Evolutionary conservation across 1,140 invertebrate species (phyloP), one percentile per base, ranked within the genome.

Genomic region (Medauroidea extradentata): DNA sequence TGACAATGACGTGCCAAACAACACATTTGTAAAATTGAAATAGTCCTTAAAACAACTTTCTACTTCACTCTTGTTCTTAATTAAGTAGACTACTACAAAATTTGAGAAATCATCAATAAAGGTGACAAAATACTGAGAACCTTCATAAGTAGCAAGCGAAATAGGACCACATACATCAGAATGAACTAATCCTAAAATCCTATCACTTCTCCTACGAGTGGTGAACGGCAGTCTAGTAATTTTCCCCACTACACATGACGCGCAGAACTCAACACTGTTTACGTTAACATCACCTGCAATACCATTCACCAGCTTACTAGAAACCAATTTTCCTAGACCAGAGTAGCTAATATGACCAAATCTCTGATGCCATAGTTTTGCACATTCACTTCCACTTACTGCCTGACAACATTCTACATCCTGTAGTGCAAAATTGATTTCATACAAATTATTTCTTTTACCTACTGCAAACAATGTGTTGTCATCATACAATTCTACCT

Each of bases 101-200:
- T 69, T 63, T n/a, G 69, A 71, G 61, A 50, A 76, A 63, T 76
- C 70, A 63, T 76, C 74, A 42, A 69, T 68, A 41, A 73, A 72
- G 19, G 68, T 68, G 18, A 73, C 59, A 65, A 74, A 72, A 62
- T 75, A 76, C 24, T 62, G 68, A 23, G 64, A 50, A 24, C 66
- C 64, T 49, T 73, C 64, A 27, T 41, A 56, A 7, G 69, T 66
- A 23, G 41, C 16, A 53, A 66, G 68, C 46, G 57, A 63, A 23
- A 75, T 71, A 23, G 68, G 70, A 42, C 69, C 71, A 66, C 68
- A 74, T 0, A 73, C 65, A 63, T 74, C 72, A 34, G 62, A 67
- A 52, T 72, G 69, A 48, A 75, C 63, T 49, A 72, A 44, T 57
- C 73, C 64, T 53, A 68, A 53, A 9, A 61, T 38, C 18, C 54